Conservation (phyloP, 2,797 vertebrate genomes). For the Parambassis ranga region DNA sequence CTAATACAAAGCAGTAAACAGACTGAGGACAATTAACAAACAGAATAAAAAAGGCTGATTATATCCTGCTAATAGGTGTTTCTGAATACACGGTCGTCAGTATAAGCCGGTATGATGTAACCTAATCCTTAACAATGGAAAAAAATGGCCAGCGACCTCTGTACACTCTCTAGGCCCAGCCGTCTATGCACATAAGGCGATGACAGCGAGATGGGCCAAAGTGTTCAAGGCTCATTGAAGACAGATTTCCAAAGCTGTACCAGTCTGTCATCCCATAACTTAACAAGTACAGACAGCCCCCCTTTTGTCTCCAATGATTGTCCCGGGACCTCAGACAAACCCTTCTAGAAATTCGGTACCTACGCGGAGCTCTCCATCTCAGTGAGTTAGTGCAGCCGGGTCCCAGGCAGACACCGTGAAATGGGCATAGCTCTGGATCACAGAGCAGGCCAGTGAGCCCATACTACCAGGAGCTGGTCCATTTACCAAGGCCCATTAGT, state of each 20-base stretch:
- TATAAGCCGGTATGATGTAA: too few species aligned
- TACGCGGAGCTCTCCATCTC: conserved; percentile 71
- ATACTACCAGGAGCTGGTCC: conserved; percentile 60
- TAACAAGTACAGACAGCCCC: conserved; percentile 43
- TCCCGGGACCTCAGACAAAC: conserved; percentile 47
- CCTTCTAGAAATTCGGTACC: conserved; percentile 29
- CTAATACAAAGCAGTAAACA: neutral
- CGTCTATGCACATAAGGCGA: neutral
- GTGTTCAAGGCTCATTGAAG: conserved; percentile 33
- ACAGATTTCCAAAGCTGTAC: conserved; percentile 41
- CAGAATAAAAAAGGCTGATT: too few species aligned
- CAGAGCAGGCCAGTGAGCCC: conserved; percentile 63
- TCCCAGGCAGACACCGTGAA: conserved; percentile 79
- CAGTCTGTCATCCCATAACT: conserved; percentile 40
- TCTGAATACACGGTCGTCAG: neutral
- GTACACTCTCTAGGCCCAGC: neutral
- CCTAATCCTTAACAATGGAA: too few species aligned
- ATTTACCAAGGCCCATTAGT: conserved; percentile 83
- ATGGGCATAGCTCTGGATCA: conserved; percentile 81
- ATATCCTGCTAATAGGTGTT: neutral
- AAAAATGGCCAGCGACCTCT: neutral
- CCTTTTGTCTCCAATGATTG: conserved; percentile 42
- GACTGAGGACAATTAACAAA: neutral
- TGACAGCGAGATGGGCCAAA: conserved; percentile 11
- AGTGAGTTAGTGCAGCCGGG: conserved; percentile 72